Conservation (phyloP, 2,113 vertebrate genomes). For the Astur gentilis region DNA sequence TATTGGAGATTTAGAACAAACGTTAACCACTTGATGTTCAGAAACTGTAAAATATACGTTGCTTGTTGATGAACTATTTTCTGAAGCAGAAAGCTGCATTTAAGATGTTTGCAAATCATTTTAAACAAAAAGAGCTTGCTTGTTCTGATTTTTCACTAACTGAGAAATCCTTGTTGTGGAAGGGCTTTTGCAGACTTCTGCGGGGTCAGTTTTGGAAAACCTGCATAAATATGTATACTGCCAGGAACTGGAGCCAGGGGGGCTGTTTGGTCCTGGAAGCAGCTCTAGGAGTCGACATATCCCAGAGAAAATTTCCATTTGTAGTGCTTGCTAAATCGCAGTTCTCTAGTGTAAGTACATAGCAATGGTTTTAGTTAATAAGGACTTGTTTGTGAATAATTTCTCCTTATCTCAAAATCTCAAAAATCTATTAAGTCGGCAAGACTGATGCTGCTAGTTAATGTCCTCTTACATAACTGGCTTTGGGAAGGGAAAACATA, state of each 20-base stretch:
- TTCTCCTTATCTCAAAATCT: neutral
- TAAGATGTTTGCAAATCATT: neutral
- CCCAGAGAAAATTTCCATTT: neutral
- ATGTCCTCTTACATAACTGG: neutral
- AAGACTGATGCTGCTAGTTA: neutral
- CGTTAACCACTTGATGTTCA: neutral
- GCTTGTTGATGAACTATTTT: neutral
- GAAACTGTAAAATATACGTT: neutral
- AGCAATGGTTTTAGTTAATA: neutral
- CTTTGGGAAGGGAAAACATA: neutral
- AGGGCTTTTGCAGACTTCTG: neutral
- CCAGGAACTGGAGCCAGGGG: neutral
- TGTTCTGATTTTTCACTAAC: neutral
- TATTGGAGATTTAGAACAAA: neutral
- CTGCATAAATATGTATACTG: fast-evolving
- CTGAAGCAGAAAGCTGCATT: neutral
- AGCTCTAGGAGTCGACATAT: neutral
- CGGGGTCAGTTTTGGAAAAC: neutral
- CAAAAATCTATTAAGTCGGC: neutral
- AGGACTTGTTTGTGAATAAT: neutral
- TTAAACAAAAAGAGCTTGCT: fast-evolving
- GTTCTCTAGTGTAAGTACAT: neutral
- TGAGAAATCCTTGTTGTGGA: neutral
- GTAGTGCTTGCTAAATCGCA: neutral
- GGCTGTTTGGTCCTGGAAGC: neutral